Conservation (phyloP, 2,797 vertebrate species). For the Clarias fuscus region DNA sequence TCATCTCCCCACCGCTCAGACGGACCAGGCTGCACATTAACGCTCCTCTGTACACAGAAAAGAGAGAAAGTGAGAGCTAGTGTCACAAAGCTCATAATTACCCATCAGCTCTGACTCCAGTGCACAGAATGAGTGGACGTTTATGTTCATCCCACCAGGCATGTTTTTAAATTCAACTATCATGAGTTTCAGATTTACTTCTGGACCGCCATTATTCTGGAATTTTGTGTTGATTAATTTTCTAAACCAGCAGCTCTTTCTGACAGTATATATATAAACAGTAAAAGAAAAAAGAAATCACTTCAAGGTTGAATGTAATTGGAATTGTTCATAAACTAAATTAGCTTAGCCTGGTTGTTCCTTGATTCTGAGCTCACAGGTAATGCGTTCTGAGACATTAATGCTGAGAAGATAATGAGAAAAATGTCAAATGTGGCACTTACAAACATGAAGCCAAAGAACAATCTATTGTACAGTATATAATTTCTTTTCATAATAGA, state of each 20-base stretch:
- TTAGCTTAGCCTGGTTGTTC: too few relatives aligned
- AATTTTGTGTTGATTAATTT: not conserved
- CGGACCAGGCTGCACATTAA: conserved; percentile 18
- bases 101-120: conserved; percentile 3
- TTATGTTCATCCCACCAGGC: not conserved
- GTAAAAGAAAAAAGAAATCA: not conserved
- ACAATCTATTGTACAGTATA: too few relatives aligned
- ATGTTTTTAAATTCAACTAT: not conserved
- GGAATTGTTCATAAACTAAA: not conserved
- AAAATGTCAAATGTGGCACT: not conserved
- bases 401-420: not conserved
- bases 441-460: not conserved
- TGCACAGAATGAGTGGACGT: not conserved
- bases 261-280: too few relatives aligned
- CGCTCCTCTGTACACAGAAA: not conserved
- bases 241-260: too few relatives aligned
- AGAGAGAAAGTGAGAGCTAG: conserved; percentile 12
- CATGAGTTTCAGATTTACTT: not conserved
- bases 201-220: not conserved
- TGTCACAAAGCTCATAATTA: conserved; percentile 40
- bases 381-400: not conserved
- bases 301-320: not conserved
- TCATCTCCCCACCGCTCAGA: conserved; percentile 10
- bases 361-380: too few relatives aligned
- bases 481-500: not conserved